phyloP scores from a whole-genome alignment of 2,797 vertebrate species.

The Novumbra hubbsi region DNA sequence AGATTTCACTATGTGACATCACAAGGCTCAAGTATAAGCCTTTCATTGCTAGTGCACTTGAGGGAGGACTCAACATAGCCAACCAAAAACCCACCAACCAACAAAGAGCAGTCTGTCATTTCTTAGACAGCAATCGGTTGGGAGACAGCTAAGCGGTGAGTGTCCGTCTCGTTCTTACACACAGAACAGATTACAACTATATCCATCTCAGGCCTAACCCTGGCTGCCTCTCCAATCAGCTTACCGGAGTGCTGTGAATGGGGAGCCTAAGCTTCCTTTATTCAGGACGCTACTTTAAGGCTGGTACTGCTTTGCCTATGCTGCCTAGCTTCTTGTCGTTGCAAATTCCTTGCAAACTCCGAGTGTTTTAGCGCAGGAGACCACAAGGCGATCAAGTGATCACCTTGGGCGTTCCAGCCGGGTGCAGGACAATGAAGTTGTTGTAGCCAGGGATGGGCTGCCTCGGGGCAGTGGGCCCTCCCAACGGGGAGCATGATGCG shows the following conservation, averaged over 20 bases:
- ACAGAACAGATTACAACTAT: slow-evolving; percentile 25
- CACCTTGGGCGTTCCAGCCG: slow-evolving; percentile 53
- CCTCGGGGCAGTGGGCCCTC: slow-evolving; percentile 40
- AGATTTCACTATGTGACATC: slow-evolving; percentile 77
- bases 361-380: slow-evolving; percentile 46
- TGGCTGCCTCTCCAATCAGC: background rate
- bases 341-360: slow-evolving; percentile 50
- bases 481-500: slow-evolving; percentile 11
- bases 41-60: slow-evolving; percentile 63
- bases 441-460: slow-evolving; percentile 59
- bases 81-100: slow-evolving; percentile 66
- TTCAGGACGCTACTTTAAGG: slow-evolving; percentile 16
- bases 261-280: background rate
- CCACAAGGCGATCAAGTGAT: slow-evolving; percentile 82
- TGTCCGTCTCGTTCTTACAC: slow-evolving; percentile 27
- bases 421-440: slow-evolving; percentile 60
- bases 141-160: slow-evolving; percentile 61
- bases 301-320: background rate
- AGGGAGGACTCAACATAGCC: slow-evolving; percentile 66
- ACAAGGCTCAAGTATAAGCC: slow-evolving; percentile 72
- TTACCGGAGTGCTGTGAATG: background rate
- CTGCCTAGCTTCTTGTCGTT: slow-evolving; percentile 19
- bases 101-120: slow-evolving; percentile 71
- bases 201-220: slow-evolving; percentile 1
- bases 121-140: slow-evolving; percentile 49